Base-by-base conservation (phyloP, 1,140 invertebrate genomes). In the Cotesia typhae region DNA sequence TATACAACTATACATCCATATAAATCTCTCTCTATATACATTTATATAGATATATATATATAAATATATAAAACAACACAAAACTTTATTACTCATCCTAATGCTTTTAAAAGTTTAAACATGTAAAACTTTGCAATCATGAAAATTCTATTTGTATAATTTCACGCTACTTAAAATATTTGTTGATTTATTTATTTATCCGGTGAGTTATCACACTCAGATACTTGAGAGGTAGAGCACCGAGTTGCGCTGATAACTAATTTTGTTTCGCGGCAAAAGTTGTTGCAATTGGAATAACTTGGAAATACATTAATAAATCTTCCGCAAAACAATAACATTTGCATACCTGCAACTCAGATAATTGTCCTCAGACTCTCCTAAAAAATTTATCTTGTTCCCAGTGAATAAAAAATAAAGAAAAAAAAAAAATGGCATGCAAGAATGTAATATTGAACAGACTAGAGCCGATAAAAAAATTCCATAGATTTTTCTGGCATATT, bases 51-150 rank as follows among this genome's bases (percentile, higher is more conserved):
- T 28, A 28, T 28, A 28, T 14, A 28, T 14, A 14, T 28, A 28
- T 3, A 3, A 28, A 28, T 28, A 41, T 41, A 47, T 10, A 47
- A 10, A 47, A 10, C 41, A 47, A 59, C n/a, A 47, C 41, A 47
- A 47, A 47, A 47, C 41, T 47, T 47, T 47, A 47, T 47, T 10
- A 47, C 41, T 47, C 20, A 20, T 35, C 17, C 12, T 47, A 12
- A 60, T 12, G 37, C 71, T 67, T 72, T 67, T 72, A 7, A 72
- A 67, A 72, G 55, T 72, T 61, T 36, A 20, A 67, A 71, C 59
- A 72, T n/a, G 38, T 52, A 67, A 67, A 72, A 67, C 71, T 72
- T 72, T 67, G n/a, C 59, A 72, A 72, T 67, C 63, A 72, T 53
- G 51, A 36, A 67, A 72, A 67, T 61, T 67, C 64, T 60, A 60